Conservation (phyloP, 2,888 invertebrate species). For the Mantis religiosa region DNA sequence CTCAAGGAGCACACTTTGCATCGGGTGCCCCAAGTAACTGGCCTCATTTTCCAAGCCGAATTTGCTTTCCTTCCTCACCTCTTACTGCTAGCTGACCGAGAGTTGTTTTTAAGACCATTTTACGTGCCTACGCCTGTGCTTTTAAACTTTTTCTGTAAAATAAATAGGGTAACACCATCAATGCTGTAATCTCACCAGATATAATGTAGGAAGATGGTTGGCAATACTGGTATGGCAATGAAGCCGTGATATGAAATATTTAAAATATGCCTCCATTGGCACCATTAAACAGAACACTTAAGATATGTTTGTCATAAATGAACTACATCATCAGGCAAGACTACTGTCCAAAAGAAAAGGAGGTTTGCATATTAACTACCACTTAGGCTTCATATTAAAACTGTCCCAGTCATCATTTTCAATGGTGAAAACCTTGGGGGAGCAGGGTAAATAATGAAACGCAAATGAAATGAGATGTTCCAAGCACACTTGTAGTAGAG, state of each 20-base stretch:
- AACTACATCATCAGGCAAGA: not conserved
- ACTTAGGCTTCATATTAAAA: not conserved
- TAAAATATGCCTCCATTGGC: not conserved
- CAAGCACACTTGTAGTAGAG: not conserved
- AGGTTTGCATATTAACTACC: not conserved
- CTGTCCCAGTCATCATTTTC: not conserved
- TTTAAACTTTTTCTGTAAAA: not conserved
- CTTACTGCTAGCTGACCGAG: not conserved
- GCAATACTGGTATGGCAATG: not conserved
- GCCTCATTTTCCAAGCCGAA: too few species aligned
- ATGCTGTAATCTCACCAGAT: not conserved
- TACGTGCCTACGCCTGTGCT: not conserved
- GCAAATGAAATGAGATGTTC: not conserved
- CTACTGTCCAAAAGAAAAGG: not conserved
- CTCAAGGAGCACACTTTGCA: not conserved
- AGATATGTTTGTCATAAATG: not conserved
- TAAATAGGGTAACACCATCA: not conserved
- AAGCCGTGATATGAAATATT: not conserved
- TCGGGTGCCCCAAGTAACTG: not conserved
- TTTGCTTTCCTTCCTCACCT: not conserved
- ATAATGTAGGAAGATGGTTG: not conserved
- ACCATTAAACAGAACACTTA: not conserved
- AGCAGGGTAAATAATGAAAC: not conserved
- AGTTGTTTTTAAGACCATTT: not conserved
- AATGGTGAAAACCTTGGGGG: not conserved